phyloP scores from a whole-genome alignment of 1,140 invertebrate genomes.

The Diplogasteroides magnus region DNA sequence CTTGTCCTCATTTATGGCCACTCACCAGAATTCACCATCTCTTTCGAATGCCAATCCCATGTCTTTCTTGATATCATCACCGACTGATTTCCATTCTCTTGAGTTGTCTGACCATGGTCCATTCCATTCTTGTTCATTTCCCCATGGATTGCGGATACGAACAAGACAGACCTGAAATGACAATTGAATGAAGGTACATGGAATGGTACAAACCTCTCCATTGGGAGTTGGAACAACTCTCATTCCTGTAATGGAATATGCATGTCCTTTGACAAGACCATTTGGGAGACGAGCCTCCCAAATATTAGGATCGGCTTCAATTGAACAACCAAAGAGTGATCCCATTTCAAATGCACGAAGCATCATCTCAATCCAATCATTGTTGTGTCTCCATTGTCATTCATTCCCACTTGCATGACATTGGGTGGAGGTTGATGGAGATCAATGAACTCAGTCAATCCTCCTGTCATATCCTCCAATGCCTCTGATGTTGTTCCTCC shows the following conservation, averaged over 20 bases:
- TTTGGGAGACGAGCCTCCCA: slow-evolving; percentile 81
- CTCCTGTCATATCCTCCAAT: slow-evolving; percentile 97
- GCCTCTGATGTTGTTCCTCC: slow-evolving; percentile 94
- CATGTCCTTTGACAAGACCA: slow-evolving; percentile 84
- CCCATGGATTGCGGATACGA: slow-evolving; percentile 91
- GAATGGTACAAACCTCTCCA: slow-evolving; percentile 61
- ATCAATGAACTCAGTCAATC: slow-evolving; percentile 90
- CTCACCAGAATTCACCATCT: slow-evolving; percentile 93
- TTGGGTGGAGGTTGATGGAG: slow-evolving; percentile 63
- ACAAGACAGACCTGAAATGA: slow-evolving; percentile 60
- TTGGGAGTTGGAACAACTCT: slow-evolving; percentile 69
- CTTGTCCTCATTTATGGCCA: background rate
- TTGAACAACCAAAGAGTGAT: slow-evolving; percentile 68
- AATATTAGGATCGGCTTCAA: slow-evolving; percentile 64
- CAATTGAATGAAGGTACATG: slow-evolving; percentile 5
- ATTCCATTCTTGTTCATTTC: slow-evolving; percentile 95
- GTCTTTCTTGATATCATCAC: slow-evolving; percentile 77
- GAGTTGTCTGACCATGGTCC: slow-evolving; percentile 88
- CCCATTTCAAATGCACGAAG: slow-evolving; percentile 54
- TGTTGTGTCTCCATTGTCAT: too few relatives aligned
- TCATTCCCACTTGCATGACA: slow-evolving; percentile 53
- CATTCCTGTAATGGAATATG: slow-evolving; percentile 84
- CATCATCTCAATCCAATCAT: too few relatives aligned
- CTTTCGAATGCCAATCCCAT: slow-evolving; percentile 86
- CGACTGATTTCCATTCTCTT: slow-evolving; percentile 84